phyloP scores from a whole-genome alignment of 2,113 vertebrate genomes.

The Phrynosoma platyrhinos region DNA sequence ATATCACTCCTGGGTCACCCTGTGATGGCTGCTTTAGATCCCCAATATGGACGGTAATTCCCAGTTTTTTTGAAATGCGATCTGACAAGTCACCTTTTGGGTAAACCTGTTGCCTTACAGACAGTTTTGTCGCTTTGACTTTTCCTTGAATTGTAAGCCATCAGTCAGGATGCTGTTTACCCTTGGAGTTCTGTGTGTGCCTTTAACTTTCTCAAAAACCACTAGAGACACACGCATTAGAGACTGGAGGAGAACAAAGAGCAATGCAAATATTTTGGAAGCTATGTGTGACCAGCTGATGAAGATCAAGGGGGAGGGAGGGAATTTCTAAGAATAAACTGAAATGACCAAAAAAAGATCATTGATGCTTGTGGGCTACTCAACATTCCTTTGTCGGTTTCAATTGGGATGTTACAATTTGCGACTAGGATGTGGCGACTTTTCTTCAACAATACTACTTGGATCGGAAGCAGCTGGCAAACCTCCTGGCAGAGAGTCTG shows the following conservation, averaged over 20 bases:
- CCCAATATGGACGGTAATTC: constrained; percentile 31
- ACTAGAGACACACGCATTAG: constrained; percentile 68
- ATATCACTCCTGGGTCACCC: constrained; percentile 38
- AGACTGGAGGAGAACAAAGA: not conserved
- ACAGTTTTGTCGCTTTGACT: not conserved
- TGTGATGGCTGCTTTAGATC: constrained; percentile 62
- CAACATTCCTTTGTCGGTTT: constrained; percentile 37
- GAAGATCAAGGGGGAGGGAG: not conserved
- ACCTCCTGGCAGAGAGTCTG: constrained; percentile 16
- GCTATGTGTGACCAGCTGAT: accelerated
- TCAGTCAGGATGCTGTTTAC: constrained; percentile 23
- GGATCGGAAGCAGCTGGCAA: constrained; percentile 8
- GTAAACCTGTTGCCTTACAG: constrained; percentile 18
- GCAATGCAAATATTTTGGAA: constrained; percentile 26
- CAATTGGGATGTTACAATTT: constrained; percentile 37
- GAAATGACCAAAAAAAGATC: constrained; percentile 34
- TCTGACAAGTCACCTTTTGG: constrained; percentile 16
- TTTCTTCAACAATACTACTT: constrained; percentile 15
- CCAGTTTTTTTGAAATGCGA: not conserved
- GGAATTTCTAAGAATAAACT: constrained; percentile 18
- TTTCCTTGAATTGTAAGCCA: not conserved
- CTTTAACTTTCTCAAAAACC: constrained; percentile 73
- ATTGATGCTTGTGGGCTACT: not conserved
- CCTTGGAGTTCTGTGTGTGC: constrained; percentile 41
- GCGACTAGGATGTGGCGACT: not conserved